A percentile compares a stretch with the other conserved stretches of the same genome.
phyloP scores from a whole-genome alignment of 2,797 vertebrate genomes.

The Liparis tanakae region DNA sequence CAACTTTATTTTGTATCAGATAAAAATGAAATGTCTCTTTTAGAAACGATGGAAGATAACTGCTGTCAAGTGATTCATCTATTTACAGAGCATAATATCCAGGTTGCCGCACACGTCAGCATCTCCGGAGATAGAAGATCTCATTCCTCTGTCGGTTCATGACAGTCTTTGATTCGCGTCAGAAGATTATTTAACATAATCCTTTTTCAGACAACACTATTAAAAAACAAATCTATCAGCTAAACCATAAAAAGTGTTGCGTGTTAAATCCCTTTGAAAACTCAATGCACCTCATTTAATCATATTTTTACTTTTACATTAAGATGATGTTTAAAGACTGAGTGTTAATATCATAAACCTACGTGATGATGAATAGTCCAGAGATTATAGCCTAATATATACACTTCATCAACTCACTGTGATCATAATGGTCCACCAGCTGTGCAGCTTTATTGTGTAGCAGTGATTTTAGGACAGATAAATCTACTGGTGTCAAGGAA shows the following conservation, averaged over 20 bases:
- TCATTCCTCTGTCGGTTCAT: slow-evolving; percentile 16
- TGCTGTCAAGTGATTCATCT: slow-evolving; percentile 40
- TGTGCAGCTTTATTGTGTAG: slow-evolving; percentile 28
- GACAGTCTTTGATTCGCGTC: slow-evolving; percentile 5
- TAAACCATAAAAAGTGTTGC: neutral
- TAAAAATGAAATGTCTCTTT: slow-evolving; percentile 12
- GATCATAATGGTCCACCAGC: slow-evolving; percentile 32
- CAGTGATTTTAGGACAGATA: slow-evolving; percentile 13
- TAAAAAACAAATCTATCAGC: neutral
- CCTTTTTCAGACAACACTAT: neutral
- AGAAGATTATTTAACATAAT: slow-evolving; percentile 8
- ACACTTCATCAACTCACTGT: slow-evolving; percentile 18
- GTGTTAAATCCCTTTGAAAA: neutral
- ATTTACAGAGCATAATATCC: slow-evolving; percentile 9
- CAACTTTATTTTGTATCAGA: neutral
- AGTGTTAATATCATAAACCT: slow-evolving; percentile 33
- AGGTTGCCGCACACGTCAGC: neutral
- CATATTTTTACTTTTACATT: neutral
- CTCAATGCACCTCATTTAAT: neutral
- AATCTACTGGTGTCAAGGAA: neutral
- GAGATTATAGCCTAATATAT: slow-evolving; percentile 28
- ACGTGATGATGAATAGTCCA: slow-evolving; percentile 38
- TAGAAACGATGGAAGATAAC: slow-evolving; percentile 10
- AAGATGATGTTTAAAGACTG: slow-evolving; percentile 5
- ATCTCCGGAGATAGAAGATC: slow-evolving; percentile 18